A percentile compares a stretch with the other conserved stretches of the same genome.
Conservation (phyloP, 2,888 invertebrate species). For the Brachyptera risi region DNA sequence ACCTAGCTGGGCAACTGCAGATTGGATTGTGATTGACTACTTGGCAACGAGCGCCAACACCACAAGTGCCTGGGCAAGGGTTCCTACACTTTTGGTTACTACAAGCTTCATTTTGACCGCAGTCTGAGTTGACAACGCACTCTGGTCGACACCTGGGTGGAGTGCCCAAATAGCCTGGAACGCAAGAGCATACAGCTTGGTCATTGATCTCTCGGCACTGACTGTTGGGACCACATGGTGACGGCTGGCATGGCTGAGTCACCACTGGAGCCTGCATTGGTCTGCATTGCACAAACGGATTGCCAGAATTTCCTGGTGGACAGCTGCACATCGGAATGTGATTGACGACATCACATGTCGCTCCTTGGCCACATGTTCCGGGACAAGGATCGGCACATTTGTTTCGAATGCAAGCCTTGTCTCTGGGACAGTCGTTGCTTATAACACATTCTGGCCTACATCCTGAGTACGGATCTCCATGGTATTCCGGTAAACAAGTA, state of each 20-base stretch:
- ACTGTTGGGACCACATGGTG: slow-evolving; percentile 51
- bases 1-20: slow-evolving; percentile 57
- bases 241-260: slow-evolving; percentile 45
- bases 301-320: slow-evolving; percentile 37
- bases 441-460: slow-evolving; percentile 57
- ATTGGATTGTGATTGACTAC: slow-evolving; percentile 64
- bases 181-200: slow-evolving; percentile 48
- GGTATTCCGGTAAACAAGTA: slow-evolving; percentile 56
- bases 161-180: slow-evolving; percentile 45
- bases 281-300: slow-evolving; percentile 54
- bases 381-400: slow-evolving; percentile 43
- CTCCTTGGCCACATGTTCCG: slow-evolving; percentile 43
- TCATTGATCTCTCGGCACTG: slow-evolving; percentile 47
- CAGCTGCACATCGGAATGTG: slow-evolving; percentile 44
- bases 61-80: slow-evolving; percentile 57
- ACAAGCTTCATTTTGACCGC: slow-evolving; percentile 55
- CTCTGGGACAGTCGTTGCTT: slow-evolving; percentile 54
- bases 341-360: slow-evolving; percentile 42
- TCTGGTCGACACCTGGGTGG: slow-evolving; percentile 49
- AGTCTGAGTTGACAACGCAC: slow-evolving; percentile 47
- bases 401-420: slow-evolving; percentile 50
- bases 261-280: slow-evolving; percentile 44
- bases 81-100: slow-evolving; percentile 61
- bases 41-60: slow-evolving; percentile 54
- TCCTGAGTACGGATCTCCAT: slow-evolving; percentile 58